Conservation (phyloP, 2,113 vertebrate genomes). For the Phyllostomus hastatus region DNA sequence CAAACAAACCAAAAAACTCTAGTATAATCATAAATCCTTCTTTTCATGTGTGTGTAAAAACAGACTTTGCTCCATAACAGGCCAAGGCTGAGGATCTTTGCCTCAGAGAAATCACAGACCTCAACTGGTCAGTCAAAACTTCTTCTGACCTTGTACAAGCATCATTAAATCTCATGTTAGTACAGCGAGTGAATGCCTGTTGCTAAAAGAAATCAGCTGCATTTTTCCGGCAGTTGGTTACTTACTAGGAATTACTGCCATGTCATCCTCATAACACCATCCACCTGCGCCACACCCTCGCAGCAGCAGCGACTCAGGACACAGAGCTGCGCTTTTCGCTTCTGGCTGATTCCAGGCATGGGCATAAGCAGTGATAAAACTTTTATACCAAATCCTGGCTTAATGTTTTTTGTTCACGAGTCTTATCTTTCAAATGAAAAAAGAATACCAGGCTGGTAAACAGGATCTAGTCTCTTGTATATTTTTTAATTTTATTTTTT, state of each 20-base stretch:
- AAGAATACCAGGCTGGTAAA: background rate
- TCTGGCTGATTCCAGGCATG: background rate
- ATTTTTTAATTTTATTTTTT: background rate
- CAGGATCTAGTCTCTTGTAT: background rate
- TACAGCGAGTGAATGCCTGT: background rate
- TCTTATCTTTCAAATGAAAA: background rate
- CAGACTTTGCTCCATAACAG: background rate
- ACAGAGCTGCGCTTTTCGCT: background rate
- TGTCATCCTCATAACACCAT: background rate
- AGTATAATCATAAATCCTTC: background rate
- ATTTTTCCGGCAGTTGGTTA: background rate
- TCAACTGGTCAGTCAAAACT: slow-evolving; percentile 33
- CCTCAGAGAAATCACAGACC: background rate
- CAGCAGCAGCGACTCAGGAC: background rate
- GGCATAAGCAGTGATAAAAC: background rate
- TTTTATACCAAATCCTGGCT: background rate
- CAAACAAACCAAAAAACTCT: too few species aligned
- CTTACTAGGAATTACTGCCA: background rate
- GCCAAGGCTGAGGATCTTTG: background rate
- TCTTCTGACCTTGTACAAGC: background rate
- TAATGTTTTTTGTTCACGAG: background rate
- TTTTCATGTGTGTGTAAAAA: background rate
- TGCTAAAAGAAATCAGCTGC: background rate
- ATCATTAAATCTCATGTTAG: background rate
- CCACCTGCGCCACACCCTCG: background rate